Base-by-base conservation (phyloP, 2,113 vertebrate genomes). In the Clupea harengus region DNA sequence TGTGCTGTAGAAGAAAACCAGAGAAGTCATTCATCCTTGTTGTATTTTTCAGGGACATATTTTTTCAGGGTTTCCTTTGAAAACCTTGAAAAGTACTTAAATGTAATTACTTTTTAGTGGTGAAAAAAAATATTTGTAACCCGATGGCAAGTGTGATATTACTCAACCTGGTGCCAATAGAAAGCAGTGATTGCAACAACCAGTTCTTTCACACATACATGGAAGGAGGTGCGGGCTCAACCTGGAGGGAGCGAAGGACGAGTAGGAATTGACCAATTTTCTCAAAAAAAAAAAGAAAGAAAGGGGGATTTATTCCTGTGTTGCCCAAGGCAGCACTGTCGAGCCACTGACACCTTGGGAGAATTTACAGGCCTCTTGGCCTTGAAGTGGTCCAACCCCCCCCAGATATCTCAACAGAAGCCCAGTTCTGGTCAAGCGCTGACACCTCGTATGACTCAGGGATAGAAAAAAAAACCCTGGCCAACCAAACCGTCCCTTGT, bases 321-420 rank as follows among this genome's bases (percentile, higher is more conserved):
- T 39, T 81, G 84, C 85, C 82, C 83, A 88, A 87, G 89, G 91
- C 91, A 90, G 88, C 80, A 81, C 88, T 88, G 88, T 86, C 87
- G 93, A 94, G 93, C 88, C 82, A 90, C 91, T 93, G 94, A 94
- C 93, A 90, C 88, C 92, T 88, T 64, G 88, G 46, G 86, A 90
- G 91, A 92, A 94, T 93, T 85, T 91, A 94, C 91, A 85, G 90
- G 87, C 86, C 85, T 84, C 86, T 87, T 88, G 91, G 91, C 89
- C 92, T 92, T 92, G 91, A 89, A 88, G 11, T 47, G 81, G 87
- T 86, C 85, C 90, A 88, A 86, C 83, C 87, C 82, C 72, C 83
- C 90, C 89, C 92, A 94, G 94, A 94, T 93, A 88, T 91, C 88
- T 89, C 91, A 92, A 89, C 81, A 83, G 17, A 87, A 92, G 91